Evolutionary conservation across 2,888 invertebrate genomes (phyloP).

Genomic region (Phortica okadai): DNA sequence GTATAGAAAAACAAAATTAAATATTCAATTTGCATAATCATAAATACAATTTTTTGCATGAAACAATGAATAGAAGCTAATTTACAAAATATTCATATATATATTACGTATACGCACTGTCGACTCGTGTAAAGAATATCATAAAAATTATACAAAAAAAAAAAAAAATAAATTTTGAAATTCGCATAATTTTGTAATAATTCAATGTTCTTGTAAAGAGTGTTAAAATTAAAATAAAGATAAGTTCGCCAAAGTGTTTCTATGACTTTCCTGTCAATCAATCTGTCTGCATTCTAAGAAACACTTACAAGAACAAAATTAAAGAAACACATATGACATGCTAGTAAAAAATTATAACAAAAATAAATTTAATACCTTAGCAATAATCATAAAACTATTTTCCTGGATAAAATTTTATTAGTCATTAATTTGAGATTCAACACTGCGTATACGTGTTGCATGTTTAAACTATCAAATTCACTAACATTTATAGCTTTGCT

Average conservation of each 20-base stretch:
- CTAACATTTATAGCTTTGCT: not conserved
- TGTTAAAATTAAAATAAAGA: too few relatives aligned
- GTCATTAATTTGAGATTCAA: not conserved
- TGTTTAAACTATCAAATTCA: not conserved
- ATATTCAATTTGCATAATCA: not conserved
- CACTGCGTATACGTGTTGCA: not conserved
- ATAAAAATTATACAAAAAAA: not conserved
- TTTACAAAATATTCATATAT: not conserved
- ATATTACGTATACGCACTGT: conserved; percentile 10
- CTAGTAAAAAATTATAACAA: too few relatives aligned
- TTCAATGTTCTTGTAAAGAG: too few relatives aligned
- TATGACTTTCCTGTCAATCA: too few relatives aligned
- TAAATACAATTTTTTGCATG: not conserved
- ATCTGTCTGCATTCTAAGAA: too few relatives aligned
- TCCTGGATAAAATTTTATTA: not conserved
- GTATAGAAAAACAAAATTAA: not conserved
- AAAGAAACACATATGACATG: too few relatives aligned
- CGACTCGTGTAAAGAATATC: not conserved
- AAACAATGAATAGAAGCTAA: not conserved
- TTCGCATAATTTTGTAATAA: too few relatives aligned
- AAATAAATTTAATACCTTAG: too few relatives aligned
- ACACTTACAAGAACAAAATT: too few relatives aligned
- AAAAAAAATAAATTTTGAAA: too few relatives aligned
- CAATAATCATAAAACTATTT: not conserved
- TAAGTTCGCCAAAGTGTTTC: too few relatives aligned